Conservation (phyloP, 2,888 invertebrate species). For the Archips crataeganus region DNA sequence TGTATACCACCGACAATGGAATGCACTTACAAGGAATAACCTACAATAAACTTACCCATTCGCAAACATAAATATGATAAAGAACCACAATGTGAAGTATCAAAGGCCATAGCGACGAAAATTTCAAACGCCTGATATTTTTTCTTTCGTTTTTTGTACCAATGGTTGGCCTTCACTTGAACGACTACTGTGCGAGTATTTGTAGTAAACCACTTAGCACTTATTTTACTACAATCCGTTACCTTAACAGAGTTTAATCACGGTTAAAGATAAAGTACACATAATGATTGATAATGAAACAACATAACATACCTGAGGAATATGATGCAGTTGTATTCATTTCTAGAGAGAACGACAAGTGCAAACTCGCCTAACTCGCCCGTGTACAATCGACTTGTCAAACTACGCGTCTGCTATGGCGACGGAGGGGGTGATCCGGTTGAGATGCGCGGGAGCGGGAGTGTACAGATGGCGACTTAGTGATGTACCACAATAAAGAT, state of each 20-base stretch:
- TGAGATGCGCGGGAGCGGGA: conserved; percentile 6
- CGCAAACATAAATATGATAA: background rate
- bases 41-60: conserved; percentile 13
- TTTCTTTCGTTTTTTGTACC: conserved; percentile 35
- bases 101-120: conserved; percentile 10
- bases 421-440: conserved; percentile 22
- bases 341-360: conserved; percentile 27
- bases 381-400: conserved; percentile 35
- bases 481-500: background rate
- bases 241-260: conserved; percentile 10
- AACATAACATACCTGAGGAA: conserved; percentile 56
- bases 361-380: conserved; percentile 10
- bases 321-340: conserved; percentile 56
- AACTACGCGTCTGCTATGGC: conserved; percentile 33
- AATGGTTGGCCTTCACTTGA: conserved; percentile 38
- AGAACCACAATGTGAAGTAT: background rate
- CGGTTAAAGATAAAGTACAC: background rate
- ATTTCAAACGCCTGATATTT: conserved; percentile 24
- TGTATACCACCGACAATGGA: background rate
- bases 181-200: conserved; percentile 39
- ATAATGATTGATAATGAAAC: conserved; percentile 14
- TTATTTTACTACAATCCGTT: conserved; percentile 19
- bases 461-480: conserved; percentile 10
- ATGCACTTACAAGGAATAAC: background rate
- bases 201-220: conserved; percentile 28